Conservation (phyloP, 2,888 invertebrate species). For the Alviniconcha strummeri region DNA sequence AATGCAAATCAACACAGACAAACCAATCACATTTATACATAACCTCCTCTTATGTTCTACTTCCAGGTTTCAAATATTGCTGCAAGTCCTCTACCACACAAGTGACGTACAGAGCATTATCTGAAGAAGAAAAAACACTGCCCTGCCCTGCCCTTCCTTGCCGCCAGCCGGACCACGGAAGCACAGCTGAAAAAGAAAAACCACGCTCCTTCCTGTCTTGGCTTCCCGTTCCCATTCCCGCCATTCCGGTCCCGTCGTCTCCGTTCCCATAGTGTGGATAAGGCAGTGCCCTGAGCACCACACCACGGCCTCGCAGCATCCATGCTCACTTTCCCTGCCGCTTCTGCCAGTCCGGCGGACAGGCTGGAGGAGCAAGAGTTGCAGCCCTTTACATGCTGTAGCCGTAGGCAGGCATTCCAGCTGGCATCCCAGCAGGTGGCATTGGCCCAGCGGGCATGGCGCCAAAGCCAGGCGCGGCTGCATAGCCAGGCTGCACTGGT, state of each 20-base stretch:
- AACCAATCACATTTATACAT: not conserved
- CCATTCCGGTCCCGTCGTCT: not conserved
- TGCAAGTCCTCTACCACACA: slow-evolving; percentile 15
- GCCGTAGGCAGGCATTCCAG: slow-evolving; percentile 49
- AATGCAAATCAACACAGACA: not conserved
- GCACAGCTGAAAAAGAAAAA: not conserved
- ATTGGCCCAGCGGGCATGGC: slow-evolving; percentile 37
- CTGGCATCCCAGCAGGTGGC: slow-evolving; percentile 40
- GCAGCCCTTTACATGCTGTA: slow-evolving; percentile 54
- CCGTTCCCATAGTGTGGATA: not conserved
- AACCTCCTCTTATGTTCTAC: not conserved
- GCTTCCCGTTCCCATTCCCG: not conserved
- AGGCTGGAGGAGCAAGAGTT: not conserved
- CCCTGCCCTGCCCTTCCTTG: not conserved
- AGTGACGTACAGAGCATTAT: slow-evolving; percentile 7
- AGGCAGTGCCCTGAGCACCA: slow-evolving; percentile 14
- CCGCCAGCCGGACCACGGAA: not conserved
- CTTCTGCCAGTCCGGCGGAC: not conserved
- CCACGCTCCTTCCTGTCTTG: not conserved
- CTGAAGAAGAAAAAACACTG: not conserved
- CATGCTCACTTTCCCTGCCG: not conserved
- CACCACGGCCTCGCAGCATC: not conserved
- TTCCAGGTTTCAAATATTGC: slow-evolving; percentile 5
- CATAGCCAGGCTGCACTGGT: slow-evolving; percentile 45
- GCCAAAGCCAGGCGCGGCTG: slow-evolving; percentile 33